Base-by-base conservation (phyloP, 1,140 invertebrate genomes). In the Lordiphosa clarofinis region DNA sequence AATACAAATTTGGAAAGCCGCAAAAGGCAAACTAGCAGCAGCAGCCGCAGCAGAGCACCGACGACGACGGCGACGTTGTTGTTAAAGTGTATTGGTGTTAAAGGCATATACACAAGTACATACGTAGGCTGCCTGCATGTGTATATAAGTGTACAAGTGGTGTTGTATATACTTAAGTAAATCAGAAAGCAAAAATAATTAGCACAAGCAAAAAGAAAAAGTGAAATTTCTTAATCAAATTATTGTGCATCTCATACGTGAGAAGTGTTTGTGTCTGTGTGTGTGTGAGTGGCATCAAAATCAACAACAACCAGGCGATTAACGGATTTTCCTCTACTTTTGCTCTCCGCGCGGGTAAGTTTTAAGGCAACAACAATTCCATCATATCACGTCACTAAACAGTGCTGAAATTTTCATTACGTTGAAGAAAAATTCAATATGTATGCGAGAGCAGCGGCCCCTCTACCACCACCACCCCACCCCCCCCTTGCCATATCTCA, bases 321-420 rank as follows among this genome's bases (percentile, higher is more conserved):
- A 73, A 82, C 78, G 76, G 76, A 82, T 81, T 81, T 81, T 70
- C 75, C 63, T 56, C 50, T 46, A 39, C 76, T 67, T 78, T 72
- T 72, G 36, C 59, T 72, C 58, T 72, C 54, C 43, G 52, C 59
- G 56, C 73, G 76, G 76, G 66, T 82, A 84, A 82, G 76, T 73
- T 65, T 56, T 28, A 43, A 35, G 28, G 8, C 42, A 58, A 50
- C 38, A 56, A 36, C 55, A 52, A 46, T 37, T 46, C 28, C 43
- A 43, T 33, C 42, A 44, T 24, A 44, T 44, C 42, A 44, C 42
- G 52, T 46, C 53, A 62, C 52, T 56, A 65, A 66, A 66, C 52
- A 43, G 63, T 68, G 65, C 74, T 81, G 49, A 82, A 82, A 81
- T 76, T 81, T 81, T 81, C 76, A 81, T 84, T 81, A 72, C 72